A percentile compares a stretch with the other conserved stretches of the same genome.
Conservation (phyloP, 2,113 vertebrate genomes). For the Climacteris rufus region DNA sequence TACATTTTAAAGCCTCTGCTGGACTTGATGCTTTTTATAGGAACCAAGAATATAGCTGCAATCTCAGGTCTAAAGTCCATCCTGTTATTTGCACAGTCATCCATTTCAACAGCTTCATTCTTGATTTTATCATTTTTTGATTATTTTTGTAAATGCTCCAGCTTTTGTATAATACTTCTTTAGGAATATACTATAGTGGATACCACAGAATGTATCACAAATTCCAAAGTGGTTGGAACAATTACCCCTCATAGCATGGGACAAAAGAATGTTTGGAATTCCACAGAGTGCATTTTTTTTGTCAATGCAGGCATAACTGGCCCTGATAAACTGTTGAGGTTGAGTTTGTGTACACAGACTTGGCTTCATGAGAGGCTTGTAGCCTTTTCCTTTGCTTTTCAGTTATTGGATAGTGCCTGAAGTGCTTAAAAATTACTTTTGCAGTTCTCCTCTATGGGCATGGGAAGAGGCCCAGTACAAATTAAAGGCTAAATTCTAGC, state of each 20-base stretch:
- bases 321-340: neutral
- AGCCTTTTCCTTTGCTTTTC: neutral
- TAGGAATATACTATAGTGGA: neutral
- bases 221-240: neutral
- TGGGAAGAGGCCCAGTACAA: neutral
- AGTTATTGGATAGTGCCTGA: neutral
- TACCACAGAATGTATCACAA: neutral
- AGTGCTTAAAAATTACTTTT: neutral
- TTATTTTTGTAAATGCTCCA: neutral
- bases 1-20: neutral
- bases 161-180: neutral
- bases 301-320: neutral
- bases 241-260: neutral
- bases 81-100: neutral
- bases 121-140: neutral
- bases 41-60: neutral
- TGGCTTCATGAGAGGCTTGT: neutral
- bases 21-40: neutral
- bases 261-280: neutral
- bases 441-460: neutral
- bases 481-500: slow-evolving; percentile 12
- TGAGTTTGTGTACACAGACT: neutral
- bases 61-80: neutral
- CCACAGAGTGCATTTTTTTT: neutral
- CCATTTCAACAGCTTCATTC: neutral